These are phyloP conservation scores for Campylomormyrus tamandua DNA, from an alignment of 2,113 vertebrate species.

Conservation along the genomic window DNA sequence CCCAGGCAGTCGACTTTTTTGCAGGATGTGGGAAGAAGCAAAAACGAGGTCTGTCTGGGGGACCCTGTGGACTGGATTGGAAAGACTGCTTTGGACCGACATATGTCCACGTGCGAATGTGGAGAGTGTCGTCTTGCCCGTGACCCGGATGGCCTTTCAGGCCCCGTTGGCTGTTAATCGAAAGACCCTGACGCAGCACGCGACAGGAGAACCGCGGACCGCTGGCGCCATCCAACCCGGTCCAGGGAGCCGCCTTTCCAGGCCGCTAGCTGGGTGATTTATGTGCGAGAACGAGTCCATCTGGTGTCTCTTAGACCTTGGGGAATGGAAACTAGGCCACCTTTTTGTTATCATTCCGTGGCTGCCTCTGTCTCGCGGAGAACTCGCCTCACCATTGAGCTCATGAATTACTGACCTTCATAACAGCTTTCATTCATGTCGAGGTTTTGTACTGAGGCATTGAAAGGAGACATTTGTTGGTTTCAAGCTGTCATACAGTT, in stretches of 20 bases:
- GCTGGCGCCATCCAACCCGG: background rate
- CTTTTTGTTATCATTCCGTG: background rate
- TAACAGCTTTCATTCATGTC: background rate
- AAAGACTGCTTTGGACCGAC: background rate
- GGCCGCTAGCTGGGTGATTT: background rate
- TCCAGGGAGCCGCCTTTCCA: background rate
- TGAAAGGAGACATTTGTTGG: background rate
- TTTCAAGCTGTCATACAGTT: background rate
- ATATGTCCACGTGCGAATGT: background rate
- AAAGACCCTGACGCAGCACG: too few species aligned
- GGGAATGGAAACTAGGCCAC: background rate
- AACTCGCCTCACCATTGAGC: background rate
- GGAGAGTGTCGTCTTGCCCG: background rate
- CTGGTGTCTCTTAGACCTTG: slow-evolving; percentile 3
- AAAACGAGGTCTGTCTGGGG: background rate
- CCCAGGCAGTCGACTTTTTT: background rate
- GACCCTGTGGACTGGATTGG: background rate
- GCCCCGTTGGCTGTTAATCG: background rate
- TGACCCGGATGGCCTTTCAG: background rate
- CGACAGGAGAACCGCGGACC: background rate
- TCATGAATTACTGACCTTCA: background rate
- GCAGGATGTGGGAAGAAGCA: background rate
- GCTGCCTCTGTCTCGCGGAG: background rate
- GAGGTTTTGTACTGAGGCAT: background rate
- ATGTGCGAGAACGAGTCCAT: background rate